Percentiles rank a stretch among this genome's conserved stretches.
Conservation (phyloP, 1,140 invertebrate genomes). For the Diachasmimorpha longicaudata region DNA sequence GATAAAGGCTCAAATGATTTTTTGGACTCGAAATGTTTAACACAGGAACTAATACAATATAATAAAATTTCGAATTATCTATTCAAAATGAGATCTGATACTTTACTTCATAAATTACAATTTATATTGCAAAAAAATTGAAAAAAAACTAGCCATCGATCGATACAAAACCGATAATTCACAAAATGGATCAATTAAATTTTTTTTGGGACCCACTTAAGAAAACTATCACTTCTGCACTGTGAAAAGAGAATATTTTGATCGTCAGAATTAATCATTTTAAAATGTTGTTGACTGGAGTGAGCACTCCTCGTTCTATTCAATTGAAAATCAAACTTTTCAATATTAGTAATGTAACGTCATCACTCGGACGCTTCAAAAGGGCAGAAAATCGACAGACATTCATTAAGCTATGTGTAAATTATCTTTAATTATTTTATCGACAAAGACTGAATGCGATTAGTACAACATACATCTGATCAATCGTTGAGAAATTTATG, state of each 20-base stretch:
- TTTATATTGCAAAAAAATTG: neutral
- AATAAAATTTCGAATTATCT: neutral
- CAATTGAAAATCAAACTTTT: neutral
- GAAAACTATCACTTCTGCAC: neutral
- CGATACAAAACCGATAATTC: neutral
- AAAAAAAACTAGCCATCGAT: neutral
- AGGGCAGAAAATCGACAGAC: neutral
- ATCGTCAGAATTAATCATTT: neutral
- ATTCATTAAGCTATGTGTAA: neutral
- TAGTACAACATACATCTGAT: constrained; percentile 42
- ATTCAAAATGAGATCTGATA: no score
- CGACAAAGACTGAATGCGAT: constrained; percentile 58
- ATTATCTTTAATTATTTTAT: constrained; percentile 42
- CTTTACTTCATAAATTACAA: neutral
- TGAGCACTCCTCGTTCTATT: neutral
- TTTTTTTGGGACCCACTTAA: neutral
- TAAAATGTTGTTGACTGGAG: no score
- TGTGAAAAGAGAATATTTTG: neutral
- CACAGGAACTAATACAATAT: no score
- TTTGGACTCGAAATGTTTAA: neutral
- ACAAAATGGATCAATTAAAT: neutral
- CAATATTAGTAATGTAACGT: neutral
- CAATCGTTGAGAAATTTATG: constrained; percentile 12
- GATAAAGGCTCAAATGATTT: constrained; percentile 9
- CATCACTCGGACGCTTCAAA: neutral